Conservation (phyloP, 1,140 invertebrate genomes). For the Varroa destructor region DNA sequence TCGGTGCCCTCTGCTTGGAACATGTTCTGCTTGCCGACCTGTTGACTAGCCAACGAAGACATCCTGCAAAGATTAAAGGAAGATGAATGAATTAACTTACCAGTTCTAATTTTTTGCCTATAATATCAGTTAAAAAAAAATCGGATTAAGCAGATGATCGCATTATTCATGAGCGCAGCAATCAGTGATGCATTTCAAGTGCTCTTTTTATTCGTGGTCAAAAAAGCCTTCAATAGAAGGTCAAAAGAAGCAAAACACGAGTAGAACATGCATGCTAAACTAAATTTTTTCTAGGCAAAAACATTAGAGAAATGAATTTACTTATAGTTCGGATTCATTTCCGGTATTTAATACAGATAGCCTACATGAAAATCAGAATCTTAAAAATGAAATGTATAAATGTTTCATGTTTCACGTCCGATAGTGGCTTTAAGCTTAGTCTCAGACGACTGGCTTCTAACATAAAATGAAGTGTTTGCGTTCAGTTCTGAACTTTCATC, state of each 20-base stretch:
- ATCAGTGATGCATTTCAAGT: constrained; percentile 32
- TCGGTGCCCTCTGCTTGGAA: constrained; percentile 38
- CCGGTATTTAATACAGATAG: too few species aligned
- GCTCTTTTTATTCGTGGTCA: constrained; percentile 2
- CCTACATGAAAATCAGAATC: too few species aligned
- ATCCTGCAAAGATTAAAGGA: constrained; percentile 39
- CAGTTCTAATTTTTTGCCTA: neutral
- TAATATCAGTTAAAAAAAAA: neutral
- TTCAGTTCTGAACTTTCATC: too few species aligned
- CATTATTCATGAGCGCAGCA: constrained; percentile 36
- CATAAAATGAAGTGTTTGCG: constrained; percentile 8
- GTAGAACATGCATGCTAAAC: too few species aligned
- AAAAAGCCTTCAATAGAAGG: neutral
- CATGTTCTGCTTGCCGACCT: constrained; percentile 1
- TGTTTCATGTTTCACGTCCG: too few species aligned
- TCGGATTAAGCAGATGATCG: neutral
- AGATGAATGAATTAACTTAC: constrained; percentile 36
- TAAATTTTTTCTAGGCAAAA: too few species aligned
- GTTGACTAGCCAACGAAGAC: constrained; percentile 45
- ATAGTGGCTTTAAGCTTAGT: too few species aligned
- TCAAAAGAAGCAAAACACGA: too few species aligned
- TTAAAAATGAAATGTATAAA: too few species aligned
- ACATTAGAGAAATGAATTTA: too few species aligned
- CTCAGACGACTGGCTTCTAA: too few species aligned
- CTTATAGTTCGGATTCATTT: too few species aligned